Evolutionary conservation across 2,888 invertebrate genomes (phyloP).

Genomic region (Tineola bisselliella): DNA sequence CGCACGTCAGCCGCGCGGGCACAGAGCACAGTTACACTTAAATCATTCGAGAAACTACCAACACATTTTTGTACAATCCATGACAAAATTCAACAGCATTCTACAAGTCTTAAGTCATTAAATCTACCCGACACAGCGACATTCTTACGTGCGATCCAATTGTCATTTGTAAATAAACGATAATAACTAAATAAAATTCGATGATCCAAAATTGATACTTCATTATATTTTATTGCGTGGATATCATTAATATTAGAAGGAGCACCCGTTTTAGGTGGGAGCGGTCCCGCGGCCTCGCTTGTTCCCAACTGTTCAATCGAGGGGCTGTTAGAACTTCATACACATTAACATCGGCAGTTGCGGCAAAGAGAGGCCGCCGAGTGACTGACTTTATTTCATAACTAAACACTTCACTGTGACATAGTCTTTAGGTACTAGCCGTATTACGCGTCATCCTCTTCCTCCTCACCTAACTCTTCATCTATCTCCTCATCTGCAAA

Average conservation of each 20-base stretch:
- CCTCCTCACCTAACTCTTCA: conserved; percentile 61
- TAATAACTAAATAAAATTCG: conserved; percentile 15
- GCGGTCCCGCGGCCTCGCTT: conserved; percentile 52
- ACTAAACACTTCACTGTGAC: conserved; percentile 68
- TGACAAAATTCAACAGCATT: conserved; percentile 66
- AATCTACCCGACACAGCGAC: neutral
- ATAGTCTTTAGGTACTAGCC: conserved; percentile 62
- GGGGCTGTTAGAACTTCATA: neutral
- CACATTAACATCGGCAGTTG: conserved; percentile 34
- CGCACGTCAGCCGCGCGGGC: conserved; percentile 47
- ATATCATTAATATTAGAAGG: conserved; percentile 36
- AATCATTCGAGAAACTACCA: conserved; percentile 52
- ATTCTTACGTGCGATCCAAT: neutral
- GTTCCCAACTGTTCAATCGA: conserved; percentile 48
- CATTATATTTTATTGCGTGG: conserved; percentile 3
- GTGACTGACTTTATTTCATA: conserved; percentile 53
- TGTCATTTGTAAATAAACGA: neutral
- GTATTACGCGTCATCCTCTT: conserved; percentile 68
- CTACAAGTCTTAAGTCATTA: conserved; percentile 44
- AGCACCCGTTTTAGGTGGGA: conserved; percentile 64
- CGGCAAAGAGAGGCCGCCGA: conserved; percentile 60
- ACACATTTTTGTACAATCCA: conserved; percentile 65
- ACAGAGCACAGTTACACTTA: conserved; percentile 59
- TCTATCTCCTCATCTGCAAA: conserved; percentile 64
- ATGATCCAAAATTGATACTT: conserved; percentile 13